Evolutionary conservation across 2,797 vertebrate genomes (phyloP).

Genomic region (Nasua narica): DNA sequence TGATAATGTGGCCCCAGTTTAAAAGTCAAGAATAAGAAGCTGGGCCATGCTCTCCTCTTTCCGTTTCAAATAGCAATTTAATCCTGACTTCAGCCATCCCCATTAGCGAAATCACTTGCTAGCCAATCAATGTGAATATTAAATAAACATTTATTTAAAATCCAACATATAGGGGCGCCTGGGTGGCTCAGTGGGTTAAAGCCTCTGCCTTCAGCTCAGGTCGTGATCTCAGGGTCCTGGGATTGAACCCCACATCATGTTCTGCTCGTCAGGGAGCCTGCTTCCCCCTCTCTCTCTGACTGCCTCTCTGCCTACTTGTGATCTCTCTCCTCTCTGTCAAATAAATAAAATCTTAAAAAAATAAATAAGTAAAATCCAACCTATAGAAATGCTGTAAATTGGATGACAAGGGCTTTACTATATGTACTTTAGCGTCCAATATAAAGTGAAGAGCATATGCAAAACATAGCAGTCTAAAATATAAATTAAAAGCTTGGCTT

Average conservation of each 20-base stretch:
- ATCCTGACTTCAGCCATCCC: background rate
- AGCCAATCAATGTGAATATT: background rate
- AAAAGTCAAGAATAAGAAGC: background rate
- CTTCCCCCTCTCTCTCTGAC: too few species aligned
- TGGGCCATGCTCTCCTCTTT: background rate
- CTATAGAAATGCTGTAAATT: background rate
- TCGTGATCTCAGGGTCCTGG: too few species aligned
- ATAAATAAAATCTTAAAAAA: too few species aligned
- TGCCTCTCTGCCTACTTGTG: too few species aligned
- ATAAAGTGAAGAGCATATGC: background rate
- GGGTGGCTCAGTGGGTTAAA: too few species aligned
- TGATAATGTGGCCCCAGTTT: background rate
- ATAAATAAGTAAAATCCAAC: background rate
- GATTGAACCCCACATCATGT: too few species aligned
- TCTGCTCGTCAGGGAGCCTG: too few species aligned
- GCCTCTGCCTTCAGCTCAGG: too few species aligned
- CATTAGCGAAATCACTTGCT: background rate
- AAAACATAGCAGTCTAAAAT: background rate
- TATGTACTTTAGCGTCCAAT: background rate
- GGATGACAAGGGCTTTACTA: background rate
- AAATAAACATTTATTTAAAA: conserved; percentile 25
- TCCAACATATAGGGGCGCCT: background rate
- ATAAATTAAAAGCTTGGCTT: background rate
- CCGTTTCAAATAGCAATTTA: background rate
- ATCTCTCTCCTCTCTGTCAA: too few species aligned